These are phyloP conservation scores for Calephelis perditalis DNA, from an alignment of 2,888 invertebrate species.

Conservation along the genomic window DNA sequence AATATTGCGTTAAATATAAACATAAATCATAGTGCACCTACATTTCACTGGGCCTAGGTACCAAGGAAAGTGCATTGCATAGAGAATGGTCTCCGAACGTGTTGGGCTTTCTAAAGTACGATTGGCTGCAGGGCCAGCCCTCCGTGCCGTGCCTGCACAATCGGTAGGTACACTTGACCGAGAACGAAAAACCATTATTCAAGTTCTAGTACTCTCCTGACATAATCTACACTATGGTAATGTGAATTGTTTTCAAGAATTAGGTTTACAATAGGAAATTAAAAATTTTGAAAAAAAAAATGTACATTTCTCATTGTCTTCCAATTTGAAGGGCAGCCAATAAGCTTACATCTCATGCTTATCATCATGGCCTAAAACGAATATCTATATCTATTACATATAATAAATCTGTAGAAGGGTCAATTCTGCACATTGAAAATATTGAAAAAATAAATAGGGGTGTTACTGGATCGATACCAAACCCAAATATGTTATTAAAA, in stretches of 20 bases:
- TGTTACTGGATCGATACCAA: too few relatives aligned
- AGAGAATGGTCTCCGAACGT: conserved; percentile 55
- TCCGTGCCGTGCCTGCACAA: conserved; percentile 37
- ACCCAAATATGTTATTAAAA: too few relatives aligned
- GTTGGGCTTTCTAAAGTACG: conserved; percentile 40
- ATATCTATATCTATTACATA: too few relatives aligned
- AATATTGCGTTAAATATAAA: conserved; percentile 21
- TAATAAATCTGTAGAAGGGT: too few relatives aligned
- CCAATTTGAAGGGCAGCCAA: too few relatives aligned
- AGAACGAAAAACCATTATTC: conserved; percentile 57
- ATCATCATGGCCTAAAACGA: too few relatives aligned
- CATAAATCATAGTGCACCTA: conserved; percentile 60
- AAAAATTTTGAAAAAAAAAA: too few relatives aligned
- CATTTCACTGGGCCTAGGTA: conserved; percentile 55
- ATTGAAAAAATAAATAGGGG: too few relatives aligned
- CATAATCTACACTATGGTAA: conserved; percentile 61
- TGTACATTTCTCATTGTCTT: too few relatives aligned
- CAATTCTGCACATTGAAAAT: too few relatives aligned
- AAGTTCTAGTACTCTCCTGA: conserved; percentile 71
- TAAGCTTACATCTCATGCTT: too few relatives aligned
- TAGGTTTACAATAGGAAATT: too few relatives aligned
- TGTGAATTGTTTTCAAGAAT: conserved; percentile 10
- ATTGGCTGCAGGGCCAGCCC: conserved; percentile 30
- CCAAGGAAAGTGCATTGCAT: conserved; percentile 56
- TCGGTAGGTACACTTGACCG: conserved; percentile 42